Evolutionary conservation across 2,888 invertebrate genomes (phyloP).

Genomic region (Brachypterus glaber): DNA sequence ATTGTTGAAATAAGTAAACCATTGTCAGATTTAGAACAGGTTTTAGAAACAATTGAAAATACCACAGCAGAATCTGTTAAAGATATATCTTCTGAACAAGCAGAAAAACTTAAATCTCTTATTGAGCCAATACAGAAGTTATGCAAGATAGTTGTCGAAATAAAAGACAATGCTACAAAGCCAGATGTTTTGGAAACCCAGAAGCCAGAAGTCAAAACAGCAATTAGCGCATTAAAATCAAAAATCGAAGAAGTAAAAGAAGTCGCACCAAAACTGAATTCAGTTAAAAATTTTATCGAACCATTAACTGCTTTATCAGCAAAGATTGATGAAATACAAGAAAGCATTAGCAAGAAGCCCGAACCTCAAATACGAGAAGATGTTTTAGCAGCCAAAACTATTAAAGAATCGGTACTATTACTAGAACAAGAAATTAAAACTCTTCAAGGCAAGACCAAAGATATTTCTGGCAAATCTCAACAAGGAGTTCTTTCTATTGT

Average conservation of each 20-base stretch:
- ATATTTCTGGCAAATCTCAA: too few relatives aligned
- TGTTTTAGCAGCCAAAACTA: too few relatives aligned
- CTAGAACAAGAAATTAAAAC: too few relatives aligned
- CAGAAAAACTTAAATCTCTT: constrained; percentile 4
- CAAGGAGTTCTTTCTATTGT: constrained; percentile 17
- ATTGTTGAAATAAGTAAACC: constrained; percentile 3
- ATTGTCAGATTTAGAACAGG: constrained; percentile 9
- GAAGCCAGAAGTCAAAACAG: constrained; percentile 14
- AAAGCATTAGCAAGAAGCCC: too few relatives aligned
- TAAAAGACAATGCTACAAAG: constrained; percentile 12
- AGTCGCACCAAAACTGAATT: constrained; percentile 5
- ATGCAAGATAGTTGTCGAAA: constrained; percentile 10
- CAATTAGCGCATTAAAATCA: constrained; percentile 18
- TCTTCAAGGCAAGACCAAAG: too few relatives aligned
- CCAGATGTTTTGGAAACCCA: constrained; percentile 6
- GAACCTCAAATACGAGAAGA: too few relatives aligned
- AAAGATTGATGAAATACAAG: constrained; percentile 7
- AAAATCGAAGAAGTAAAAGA: constrained; percentile 12
- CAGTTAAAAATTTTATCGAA: constrained; percentile 13
- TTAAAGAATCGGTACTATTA: too few relatives aligned
- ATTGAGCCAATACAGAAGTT: constrained; percentile 8
- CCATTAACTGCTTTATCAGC: constrained; percentile 13
- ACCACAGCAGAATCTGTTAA: constrained; percentile 3
- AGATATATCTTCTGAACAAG: constrained; percentile 4
- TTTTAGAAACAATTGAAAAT: constrained; percentile 7